A percentile compares a stretch with the other conserved stretches of the same genome.
Conservation (phyloP, 2,113 vertebrate genomes). For the Arenaria interpres region DNA sequence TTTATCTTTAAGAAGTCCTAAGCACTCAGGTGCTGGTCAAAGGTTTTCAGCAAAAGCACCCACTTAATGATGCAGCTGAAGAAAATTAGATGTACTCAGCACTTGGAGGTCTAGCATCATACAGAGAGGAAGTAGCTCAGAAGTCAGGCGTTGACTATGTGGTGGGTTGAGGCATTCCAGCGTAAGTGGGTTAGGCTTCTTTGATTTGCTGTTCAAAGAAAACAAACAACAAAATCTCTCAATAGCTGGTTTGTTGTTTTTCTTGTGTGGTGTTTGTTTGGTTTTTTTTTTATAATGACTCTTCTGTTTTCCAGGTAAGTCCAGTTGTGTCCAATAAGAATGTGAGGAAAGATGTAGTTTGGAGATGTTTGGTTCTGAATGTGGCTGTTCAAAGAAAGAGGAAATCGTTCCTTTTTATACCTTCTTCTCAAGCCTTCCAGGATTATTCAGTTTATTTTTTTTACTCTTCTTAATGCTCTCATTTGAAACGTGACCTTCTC, state of each 20-base stretch:
- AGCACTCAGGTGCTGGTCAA: not conserved
- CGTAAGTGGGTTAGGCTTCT: not conserved
- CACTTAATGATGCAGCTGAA: not conserved
- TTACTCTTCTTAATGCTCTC: not conserved
- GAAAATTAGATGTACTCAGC: not conserved
- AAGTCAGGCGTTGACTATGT: not conserved
- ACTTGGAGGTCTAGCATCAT: not conserved
- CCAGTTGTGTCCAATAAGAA: not conserved
- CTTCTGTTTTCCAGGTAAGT: not conserved
- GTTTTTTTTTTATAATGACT: not conserved
- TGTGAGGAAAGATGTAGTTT: accelerated
- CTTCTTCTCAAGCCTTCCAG: not conserved
- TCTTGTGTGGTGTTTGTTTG: not conserved
- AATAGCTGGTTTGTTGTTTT: not conserved
- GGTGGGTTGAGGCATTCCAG: not conserved
- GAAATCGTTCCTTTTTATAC: not conserved
- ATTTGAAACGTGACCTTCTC: not conserved
- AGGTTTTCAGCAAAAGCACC: not conserved
- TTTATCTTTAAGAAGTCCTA: not conserved
- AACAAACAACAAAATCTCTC: not conserved
- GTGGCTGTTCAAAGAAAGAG: not conserved
- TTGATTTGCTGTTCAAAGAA: not conserved
- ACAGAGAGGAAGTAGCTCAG: not conserved
- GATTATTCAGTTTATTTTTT: not conserved
- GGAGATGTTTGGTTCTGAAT: not conserved